Percentiles rank a stretch among this genome's conserved stretches.
Evolutionary conservation across 1,140 invertebrate species (phyloP).

Genomic region (Streblospio benedicti): DNA sequence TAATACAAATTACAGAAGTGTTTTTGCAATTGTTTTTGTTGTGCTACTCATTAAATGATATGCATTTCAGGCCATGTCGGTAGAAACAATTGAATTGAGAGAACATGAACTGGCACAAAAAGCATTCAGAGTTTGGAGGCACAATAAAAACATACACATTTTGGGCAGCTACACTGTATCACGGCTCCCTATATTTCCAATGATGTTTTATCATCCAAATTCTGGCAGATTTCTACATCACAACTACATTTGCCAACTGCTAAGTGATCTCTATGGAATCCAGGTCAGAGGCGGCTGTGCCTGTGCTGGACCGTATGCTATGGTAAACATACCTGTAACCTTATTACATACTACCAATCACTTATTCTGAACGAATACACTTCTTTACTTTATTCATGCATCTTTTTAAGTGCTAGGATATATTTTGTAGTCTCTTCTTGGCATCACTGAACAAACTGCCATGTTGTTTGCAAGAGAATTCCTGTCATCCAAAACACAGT

Average conservation of each 20-base stretch:
- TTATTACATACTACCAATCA: too few relatives aligned
- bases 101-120: conserved; percentile 53
- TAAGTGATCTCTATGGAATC: conserved; percentile 87
- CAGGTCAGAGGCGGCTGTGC: conserved; percentile 78
- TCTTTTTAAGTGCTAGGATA: too few relatives aligned
- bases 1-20: too few relatives aligned
- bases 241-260: conserved; percentile 75
- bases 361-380: too few relatives aligned
- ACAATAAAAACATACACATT: conserved; percentile 62
- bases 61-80: conserved; percentile 56
- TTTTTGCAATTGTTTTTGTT: too few relatives aligned
- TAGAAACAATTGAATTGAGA: conserved; percentile 61
- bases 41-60: too few relatives aligned
- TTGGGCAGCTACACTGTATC: conserved; percentile 62
- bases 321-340: too few relatives aligned
- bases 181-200: conserved; percentile 73
- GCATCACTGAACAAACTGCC: too few relatives aligned
- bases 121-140: conserved; percentile 20
- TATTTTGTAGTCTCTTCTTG: too few relatives aligned
- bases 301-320: conserved; percentile 72
- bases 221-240: conserved; percentile 67
- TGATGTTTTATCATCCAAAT: conserved; percentile 70
- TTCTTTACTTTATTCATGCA: too few relatives aligned
- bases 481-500: too few relatives aligned
- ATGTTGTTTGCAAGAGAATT: too few relatives aligned